phyloP scores from a whole-genome alignment of 2,888 invertebrate genomes.

The Leucania comma region DNA sequence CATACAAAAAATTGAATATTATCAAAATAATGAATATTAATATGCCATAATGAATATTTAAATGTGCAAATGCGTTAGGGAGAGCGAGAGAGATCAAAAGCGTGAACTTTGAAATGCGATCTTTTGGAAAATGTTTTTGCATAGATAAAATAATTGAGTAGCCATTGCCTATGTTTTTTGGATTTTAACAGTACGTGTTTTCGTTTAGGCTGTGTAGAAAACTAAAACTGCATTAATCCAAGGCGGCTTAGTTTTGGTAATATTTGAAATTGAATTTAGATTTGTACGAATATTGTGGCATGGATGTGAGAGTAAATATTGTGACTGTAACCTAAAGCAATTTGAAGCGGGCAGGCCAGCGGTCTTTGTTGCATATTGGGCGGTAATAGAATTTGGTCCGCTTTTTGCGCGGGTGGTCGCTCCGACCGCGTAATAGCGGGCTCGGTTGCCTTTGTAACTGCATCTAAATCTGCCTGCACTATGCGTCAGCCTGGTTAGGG shows the following conservation, averaged over 20 bases:
- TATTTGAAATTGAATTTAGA: slow-evolving; percentile 79
- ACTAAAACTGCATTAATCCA: slow-evolving; percentile 46
- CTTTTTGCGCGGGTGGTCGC: slow-evolving; percentile 87
- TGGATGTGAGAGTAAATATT: slow-evolving; percentile 85
- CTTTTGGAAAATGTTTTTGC: slow-evolving; percentile 36
- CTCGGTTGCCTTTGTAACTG: slow-evolving; percentile 89
- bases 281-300: slow-evolving; percentile 80
- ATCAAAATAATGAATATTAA: slow-evolving; percentile 63
- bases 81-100: slow-evolving; percentile 53
- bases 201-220: slow-evolving; percentile 25
- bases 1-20: slow-evolving; percentile 53
- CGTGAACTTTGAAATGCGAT: slow-evolving; percentile 27
- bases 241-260: slow-evolving; percentile 55
- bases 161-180: slow-evolving; percentile 2
- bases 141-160: slow-evolving; percentile 30
- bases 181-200: slow-evolving; percentile 18
- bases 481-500: slow-evolving; percentile 76
- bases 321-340: slow-evolving; percentile 89
- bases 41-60: slow-evolving; percentile 59
- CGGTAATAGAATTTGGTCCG: slow-evolving; percentile 90
- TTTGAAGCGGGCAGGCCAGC: slow-evolving; percentile 85
- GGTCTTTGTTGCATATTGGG: slow-evolving; percentile 90
- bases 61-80: slow-evolving; percentile 62
- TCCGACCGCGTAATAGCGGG: slow-evolving; percentile 84
- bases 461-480: slow-evolving; percentile 86